Conservation (phyloP, 2,113 vertebrate genomes). For the Phalacrocorax brasilianus region DNA sequence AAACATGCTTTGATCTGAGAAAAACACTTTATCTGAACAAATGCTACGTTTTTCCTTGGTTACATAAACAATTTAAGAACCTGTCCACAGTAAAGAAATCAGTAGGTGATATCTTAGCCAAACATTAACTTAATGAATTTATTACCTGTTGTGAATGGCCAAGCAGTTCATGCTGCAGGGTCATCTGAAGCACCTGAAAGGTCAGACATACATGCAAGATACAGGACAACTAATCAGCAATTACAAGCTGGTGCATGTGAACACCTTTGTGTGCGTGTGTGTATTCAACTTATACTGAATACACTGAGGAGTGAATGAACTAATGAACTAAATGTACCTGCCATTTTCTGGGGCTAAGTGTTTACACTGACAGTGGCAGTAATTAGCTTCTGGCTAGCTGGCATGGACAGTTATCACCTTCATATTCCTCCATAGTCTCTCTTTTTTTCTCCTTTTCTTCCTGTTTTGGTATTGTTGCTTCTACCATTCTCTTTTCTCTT, state of each 20-base stretch:
- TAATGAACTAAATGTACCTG: not conserved
- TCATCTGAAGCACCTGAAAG: not conserved
- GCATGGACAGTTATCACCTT: not conserved
- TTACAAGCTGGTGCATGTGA: not conserved
- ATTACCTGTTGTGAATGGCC: not conserved
- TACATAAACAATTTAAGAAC: not conserved
- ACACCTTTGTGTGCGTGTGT: not conserved
- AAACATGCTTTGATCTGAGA: not conserved
- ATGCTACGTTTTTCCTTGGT: not conserved
- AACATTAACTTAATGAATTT: not conserved
- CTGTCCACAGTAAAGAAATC: not conserved
- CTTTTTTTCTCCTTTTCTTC: not conserved
- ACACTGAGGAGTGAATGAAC: not conserved
- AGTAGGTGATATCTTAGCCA: not conserved
- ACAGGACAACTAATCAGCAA: not conserved
- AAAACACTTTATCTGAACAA: not conserved
- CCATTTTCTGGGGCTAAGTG: not conserved
- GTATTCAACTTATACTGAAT: not conserved
- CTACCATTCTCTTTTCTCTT: not conserved
- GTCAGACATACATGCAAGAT: not conserved
- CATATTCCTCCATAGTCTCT: not conserved
- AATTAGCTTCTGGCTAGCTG: not conserved
- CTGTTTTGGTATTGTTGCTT: not conserved
- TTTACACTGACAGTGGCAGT: not conserved
- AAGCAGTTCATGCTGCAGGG: not conserved